These are phyloP conservation scores for Adelosebastes latens DNA, from an alignment of 2,797 vertebrate genomes.

Conservation along the genomic window DNA sequence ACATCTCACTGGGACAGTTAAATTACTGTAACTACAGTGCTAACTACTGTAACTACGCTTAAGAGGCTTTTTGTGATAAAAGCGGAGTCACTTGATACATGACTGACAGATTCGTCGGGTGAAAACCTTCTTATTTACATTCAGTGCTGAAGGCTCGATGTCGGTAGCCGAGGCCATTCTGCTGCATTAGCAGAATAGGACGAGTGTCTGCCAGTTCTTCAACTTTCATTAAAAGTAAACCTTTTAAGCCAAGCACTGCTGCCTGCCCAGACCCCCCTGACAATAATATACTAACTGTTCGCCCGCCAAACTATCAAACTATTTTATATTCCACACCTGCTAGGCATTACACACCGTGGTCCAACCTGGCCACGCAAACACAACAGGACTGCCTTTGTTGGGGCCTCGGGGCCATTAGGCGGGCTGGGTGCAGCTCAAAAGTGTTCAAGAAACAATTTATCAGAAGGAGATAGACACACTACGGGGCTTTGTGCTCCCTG, in stretches of 20 bases:
- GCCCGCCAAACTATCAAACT: constrained; percentile 78
- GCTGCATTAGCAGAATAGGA: constrained; percentile 74
- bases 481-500: constrained; percentile 73
- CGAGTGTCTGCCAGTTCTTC: constrained; percentile 71
- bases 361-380: constrained; percentile 68
- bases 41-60: constrained; percentile 27
- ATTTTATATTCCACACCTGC: constrained; percentile 83
- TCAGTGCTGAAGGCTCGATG: constrained; percentile 62
- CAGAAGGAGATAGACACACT: constrained; percentile 80
- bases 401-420: constrained; percentile 66
- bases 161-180: constrained; percentile 69
- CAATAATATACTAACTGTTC: constrained; percentile 78
- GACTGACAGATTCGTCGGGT: constrained; percentile 60
- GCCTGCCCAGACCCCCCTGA: constrained; percentile 69
- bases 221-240: constrained; percentile 78
- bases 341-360: constrained; percentile 75
- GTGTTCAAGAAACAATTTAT: constrained; percentile 78
- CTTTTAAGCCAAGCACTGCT: constrained; percentile 66
- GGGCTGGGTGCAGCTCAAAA: constrained; percentile 60
- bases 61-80: constrained; percentile 45
- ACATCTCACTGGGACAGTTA: constrained; percentile 34
- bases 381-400: constrained; percentile 78
- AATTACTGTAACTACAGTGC: constrained; percentile 46
- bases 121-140: constrained; percentile 70
- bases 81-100: constrained; percentile 52